Conservation (phyloP, 2,797 vertebrate genomes). For the Pangasius larnaudii region DNA sequence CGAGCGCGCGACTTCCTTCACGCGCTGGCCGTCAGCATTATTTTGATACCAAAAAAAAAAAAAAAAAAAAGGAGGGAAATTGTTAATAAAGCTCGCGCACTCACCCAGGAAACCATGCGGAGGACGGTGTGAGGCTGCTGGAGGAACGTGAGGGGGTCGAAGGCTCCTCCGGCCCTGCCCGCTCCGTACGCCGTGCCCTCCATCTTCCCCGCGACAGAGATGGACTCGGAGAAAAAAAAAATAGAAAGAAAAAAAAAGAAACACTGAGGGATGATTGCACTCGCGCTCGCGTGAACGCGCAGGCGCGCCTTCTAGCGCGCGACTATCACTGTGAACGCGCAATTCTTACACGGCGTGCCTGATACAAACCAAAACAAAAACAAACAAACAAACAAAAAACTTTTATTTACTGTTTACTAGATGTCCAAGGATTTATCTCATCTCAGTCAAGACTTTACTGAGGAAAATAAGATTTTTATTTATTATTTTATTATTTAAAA, state of each 20-base stretch:
- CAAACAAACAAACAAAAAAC: neutral
- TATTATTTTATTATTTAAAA: neutral
- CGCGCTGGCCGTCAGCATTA: neutral
- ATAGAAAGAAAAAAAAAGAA: neutral
- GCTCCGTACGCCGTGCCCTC: conserved; percentile 93
- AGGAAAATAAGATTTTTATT: neutral
- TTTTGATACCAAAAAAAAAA: neutral
- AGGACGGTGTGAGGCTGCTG: conserved; percentile 91
- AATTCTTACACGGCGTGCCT: neutral
- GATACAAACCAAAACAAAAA: neutral
- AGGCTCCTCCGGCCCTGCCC: conserved; percentile 92
- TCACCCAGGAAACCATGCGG: conserved; percentile 87
- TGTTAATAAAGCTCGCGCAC: conserved; percentile 41
- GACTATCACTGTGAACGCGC: neutral
- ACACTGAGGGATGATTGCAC: neutral
- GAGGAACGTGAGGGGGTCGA: conserved; percentile 90
- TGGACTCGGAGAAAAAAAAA: neutral
- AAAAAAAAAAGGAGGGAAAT: neutral
- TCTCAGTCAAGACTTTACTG: neutral
- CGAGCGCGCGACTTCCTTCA: conserved; percentile 9
- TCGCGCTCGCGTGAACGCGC: conserved; percentile 16
- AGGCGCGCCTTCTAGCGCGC: conserved; percentile 14
- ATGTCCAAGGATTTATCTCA: neutral
- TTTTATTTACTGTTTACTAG: neutral
- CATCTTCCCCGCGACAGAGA: conserved; percentile 71